Evolutionary conservation across 1,140 invertebrate species (phyloP).

Genomic region (Cardiocondyla obscurior): DNA sequence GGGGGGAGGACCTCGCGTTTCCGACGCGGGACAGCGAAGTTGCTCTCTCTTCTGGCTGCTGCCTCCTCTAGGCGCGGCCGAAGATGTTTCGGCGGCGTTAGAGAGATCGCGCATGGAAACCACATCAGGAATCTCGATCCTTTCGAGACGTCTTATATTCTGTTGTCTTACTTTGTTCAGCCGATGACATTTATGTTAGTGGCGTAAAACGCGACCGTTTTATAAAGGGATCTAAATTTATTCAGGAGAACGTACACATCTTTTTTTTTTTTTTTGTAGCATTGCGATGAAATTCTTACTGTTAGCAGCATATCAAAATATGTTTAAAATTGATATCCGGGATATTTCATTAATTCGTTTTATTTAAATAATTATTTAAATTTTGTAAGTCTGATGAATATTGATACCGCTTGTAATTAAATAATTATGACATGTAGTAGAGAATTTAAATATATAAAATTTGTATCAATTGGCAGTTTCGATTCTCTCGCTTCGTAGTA

Average conservation of each 20-base stretch:
- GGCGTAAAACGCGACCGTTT: background rate
- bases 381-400: background rate
- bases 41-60: slow-evolving; percentile 44
- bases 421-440: too few species aligned
- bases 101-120: background rate
- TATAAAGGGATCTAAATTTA: background rate
- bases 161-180: background rate
- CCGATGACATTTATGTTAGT: background rate
- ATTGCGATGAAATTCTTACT: background rate
- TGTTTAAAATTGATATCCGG: background rate
- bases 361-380: background rate
- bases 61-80: slow-evolving; percentile 6
- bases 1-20: slow-evolving; percentile 15
- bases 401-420: background rate
- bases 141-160: too few species aligned
- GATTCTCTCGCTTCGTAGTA: background rate
- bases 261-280: background rate
- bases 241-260: background rate
- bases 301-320: background rate
- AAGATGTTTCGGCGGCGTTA: slow-evolving; percentile 11
- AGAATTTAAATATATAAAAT: background rate
- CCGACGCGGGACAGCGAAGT: background rate
- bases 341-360: background rate
- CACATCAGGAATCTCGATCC: background rate
- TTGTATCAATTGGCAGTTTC: background rate